Evolutionary conservation across 1,140 invertebrate species (phyloP), one percentile per base, ranked within the genome.

Genomic region (Drosophila bipectinata): DNA sequence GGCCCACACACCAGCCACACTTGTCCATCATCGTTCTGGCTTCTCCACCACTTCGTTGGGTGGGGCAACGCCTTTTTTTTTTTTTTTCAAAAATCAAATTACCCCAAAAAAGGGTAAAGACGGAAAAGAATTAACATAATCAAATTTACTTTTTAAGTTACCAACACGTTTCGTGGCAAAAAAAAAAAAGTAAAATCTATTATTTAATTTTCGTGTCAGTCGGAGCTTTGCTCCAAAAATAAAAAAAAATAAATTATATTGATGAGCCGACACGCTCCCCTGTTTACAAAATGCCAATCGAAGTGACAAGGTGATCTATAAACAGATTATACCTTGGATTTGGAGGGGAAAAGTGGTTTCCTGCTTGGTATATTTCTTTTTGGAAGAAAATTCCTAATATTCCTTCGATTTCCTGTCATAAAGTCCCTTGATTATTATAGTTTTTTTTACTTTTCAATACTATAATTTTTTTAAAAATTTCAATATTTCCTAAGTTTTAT

Each of bases 41-140:
- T 61, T 39, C 62, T 52, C 14, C 18, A 41, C 56, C 58, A 63
- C 71, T 68, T 48, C n/a, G 39, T 49, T 48, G 51, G 53, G 64
- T 48, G 67, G 55, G 67, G 55, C 28, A 44, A 12, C 63, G 48
- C 26, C n/a, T 41, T 8, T 21, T 21, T 41, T 10, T 18, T 18
- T 18, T 18, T 18, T 18, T 18, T 18, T 18, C 18, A 18, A 30
- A 32, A 26, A 61, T 37, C 21, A 34, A 39, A 55, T 18, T 21
- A 21, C 44, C 15, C 59, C 9, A 28, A 28, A 28, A 28, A 28
- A 7, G 14, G 26, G 24, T 24, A 66, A 39, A 45, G 51, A 21
- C 10, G 30, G 44, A 71, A 32, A 63, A 62, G 61, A 79, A 74
- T 69, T 69, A 74, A 79, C 77, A 79, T 79, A 79, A 79, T 71